These are phyloP conservation scores for Eremophila alpestris DNA, from an alignment of 2,797 vertebrate genomes.

Conservation along the genomic window DNA sequence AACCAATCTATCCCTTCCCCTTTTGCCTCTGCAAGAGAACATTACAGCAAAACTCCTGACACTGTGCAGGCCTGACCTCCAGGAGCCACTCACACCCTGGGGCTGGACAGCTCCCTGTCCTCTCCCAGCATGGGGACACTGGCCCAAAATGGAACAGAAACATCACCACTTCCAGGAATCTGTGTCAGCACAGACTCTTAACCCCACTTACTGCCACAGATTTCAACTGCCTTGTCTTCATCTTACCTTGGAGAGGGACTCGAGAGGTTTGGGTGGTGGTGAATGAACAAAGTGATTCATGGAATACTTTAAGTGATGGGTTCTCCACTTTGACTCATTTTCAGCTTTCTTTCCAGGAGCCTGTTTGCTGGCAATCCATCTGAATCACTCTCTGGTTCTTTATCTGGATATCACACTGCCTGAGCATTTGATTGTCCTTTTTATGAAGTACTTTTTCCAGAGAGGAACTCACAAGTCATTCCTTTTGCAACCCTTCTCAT, in stretches of 20 bases:
- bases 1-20: not conserved
- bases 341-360: not conserved
- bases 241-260: not conserved
- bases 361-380: not conserved
- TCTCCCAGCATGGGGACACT: not conserved
- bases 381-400: not conserved
- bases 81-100: not conserved
- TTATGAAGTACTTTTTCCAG: not conserved
- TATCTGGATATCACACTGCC: not conserved
- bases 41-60: not conserved
- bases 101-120: constrained; percentile 11
- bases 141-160: not conserved
- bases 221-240: not conserved
- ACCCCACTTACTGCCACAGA: not conserved
- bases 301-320: not conserved
- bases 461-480: not conserved
- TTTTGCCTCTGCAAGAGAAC: not conserved
- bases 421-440: not conserved
- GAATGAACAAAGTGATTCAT: not conserved
- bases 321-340: not conserved
- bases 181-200: not conserved
- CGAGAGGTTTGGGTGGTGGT: not conserved
- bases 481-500: not conserved
- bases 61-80: not conserved
- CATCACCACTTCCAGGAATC: not conserved